phyloP scores from a whole-genome alignment of 2,888 invertebrate genomes.

The Hetaerina titia region DNA sequence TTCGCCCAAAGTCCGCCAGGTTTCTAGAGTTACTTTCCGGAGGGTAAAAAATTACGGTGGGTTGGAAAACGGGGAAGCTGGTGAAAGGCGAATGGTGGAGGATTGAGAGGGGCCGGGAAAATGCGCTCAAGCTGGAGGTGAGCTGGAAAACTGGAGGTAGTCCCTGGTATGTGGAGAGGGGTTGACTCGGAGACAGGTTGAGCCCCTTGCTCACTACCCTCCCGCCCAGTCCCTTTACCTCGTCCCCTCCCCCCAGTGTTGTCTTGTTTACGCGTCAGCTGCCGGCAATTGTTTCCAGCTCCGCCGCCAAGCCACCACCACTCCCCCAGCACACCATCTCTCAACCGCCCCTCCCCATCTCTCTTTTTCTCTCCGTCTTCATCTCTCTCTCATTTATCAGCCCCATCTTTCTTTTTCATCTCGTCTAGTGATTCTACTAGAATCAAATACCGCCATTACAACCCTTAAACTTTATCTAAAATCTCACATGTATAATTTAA shows the following conservation, averaged over 20 bases:
- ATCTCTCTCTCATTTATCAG: neutral
- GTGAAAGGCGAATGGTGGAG: neutral
- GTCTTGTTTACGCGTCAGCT: slow-evolving; percentile 16
- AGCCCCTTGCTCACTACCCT: neutral
- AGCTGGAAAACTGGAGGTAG: neutral
- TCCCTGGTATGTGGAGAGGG: neutral
- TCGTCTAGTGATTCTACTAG: neutral
- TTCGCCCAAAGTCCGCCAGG: neutral
- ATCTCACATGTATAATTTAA: too few relatives aligned
- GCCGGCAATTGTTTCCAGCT: slow-evolving; percentile 20
- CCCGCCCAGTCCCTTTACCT: neutral
- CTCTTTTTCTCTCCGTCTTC: neutral
- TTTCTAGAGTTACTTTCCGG: neutral
- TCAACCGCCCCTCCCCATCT: neutral
- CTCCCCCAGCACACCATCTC: neutral
- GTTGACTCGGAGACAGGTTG: neutral
- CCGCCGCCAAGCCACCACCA: too few relatives aligned
- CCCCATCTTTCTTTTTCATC: neutral
- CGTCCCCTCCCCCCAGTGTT: neutral
- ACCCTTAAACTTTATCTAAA: neutral
- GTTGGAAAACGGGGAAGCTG: neutral
- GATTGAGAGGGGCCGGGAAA: neutral
- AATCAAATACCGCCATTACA: neutral
- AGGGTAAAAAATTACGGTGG: neutral
- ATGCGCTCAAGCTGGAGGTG: neutral